These are phyloP conservation scores for Paralichthys olivaceus DNA, from an alignment of 2,113 vertebrate species.

Conservation along the genomic window DNA sequence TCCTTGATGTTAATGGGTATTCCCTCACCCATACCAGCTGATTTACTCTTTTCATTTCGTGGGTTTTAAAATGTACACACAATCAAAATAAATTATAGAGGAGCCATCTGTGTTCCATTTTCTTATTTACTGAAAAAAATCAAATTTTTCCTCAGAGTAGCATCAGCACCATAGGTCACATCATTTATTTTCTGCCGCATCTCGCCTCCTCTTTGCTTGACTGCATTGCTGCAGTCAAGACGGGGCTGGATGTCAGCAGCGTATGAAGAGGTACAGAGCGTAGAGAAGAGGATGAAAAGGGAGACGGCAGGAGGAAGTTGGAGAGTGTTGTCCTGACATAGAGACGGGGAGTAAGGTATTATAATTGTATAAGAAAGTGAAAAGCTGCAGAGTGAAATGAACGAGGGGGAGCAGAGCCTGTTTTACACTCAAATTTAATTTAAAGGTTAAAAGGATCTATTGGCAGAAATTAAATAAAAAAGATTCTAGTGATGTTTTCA, in stretches of 20 bases:
- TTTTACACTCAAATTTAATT: no score
- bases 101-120: neutral
- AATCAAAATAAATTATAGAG: conserved; percentile 32
- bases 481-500: no score
- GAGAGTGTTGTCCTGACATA: neutral
- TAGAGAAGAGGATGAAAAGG: neutral
- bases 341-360: neutral
- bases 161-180: neutral
- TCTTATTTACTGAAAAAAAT: neutral
- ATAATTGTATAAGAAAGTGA: conserved; percentile 16
- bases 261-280: neutral
- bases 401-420: neutral
- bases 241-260: neutral
- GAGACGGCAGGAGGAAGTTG: neutral
- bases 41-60: neutral
- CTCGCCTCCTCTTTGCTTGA: neutral
- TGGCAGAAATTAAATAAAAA: no score
- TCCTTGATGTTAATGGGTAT: neutral
- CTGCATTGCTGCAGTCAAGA: conserved; percentile 32
- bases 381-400: neutral
- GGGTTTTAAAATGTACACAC: conserved; percentile 13
- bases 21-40: neutral
- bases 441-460: no score
- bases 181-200: neutral
- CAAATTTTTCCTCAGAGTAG: neutral